These are phyloP conservation scores for Peromyscus eremicus DNA, from an alignment of 2,797 vertebrate genomes.

Conservation along the genomic window DNA sequence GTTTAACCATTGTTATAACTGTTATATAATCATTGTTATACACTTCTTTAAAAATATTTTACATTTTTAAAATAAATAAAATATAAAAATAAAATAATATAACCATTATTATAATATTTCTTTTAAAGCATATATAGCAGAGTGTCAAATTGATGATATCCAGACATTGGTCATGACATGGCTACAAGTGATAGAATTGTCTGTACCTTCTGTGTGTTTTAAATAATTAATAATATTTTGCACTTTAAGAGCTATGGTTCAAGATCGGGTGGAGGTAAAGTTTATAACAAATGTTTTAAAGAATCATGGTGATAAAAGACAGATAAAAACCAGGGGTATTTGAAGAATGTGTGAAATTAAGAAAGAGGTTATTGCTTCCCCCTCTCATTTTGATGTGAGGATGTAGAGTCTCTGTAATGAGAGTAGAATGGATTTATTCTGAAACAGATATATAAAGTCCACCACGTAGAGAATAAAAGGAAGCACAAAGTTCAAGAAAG, in stretches of 20 bases:
- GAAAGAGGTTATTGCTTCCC: background rate
- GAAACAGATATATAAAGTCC: background rate
- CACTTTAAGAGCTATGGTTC: background rate
- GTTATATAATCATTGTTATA: background rate
- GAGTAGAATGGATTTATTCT: background rate
- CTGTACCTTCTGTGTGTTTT: background rate
- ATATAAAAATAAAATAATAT: background rate
- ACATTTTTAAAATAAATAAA: background rate
- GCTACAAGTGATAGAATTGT: background rate
- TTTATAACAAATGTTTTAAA: background rate
- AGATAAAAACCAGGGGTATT: background rate
- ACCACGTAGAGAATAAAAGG: background rate
- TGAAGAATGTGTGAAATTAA: background rate
- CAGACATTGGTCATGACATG: too few relatives aligned
- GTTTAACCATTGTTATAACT: background rate
- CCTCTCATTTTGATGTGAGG: background rate
- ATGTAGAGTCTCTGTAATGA: background rate
- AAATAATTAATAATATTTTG: conserved; percentile 43
- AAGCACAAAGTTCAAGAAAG: background rate
- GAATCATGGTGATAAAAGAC: background rate
- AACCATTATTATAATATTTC: background rate
- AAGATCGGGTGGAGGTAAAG: background rate
- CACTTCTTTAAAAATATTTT: background rate
- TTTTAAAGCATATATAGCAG: background rate
- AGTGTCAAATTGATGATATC: background rate